A percentile compares a stretch with the other conserved stretches of the same genome.
These are phyloP conservation scores for Acipenser oxyrinchus DNA, from an alignment of 2,797 vertebrate genomes.

Conservation along the genomic window DNA sequence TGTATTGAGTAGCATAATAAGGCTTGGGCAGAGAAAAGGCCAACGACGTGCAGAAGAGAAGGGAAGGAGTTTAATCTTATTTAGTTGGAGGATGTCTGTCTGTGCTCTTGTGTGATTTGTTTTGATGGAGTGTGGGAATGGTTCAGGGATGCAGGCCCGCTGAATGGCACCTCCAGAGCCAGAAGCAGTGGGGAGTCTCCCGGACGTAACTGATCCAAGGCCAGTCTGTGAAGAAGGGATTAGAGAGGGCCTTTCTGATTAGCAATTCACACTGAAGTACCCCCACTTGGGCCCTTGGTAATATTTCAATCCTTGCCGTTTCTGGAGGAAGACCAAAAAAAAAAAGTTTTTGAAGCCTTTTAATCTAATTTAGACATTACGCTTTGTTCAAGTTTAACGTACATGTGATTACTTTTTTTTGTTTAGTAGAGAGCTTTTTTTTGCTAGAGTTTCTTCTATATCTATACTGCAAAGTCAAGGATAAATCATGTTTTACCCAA, in stretches of 20 bases:
- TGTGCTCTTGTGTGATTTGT: conserved; percentile 61
- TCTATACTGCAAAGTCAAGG: no score
- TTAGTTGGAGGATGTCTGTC: conserved; percentile 84
- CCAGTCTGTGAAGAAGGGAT: conserved; percentile 93
- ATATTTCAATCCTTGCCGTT: conserved; percentile 76
- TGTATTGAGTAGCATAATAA: conserved; percentile 32
- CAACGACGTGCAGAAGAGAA: conserved; percentile 72
- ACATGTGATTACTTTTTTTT: no score
- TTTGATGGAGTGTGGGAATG: conserved; percentile 94
- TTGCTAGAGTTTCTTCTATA: no score
- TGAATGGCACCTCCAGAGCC: conserved; percentile 88
- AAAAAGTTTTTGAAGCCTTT: conserved; percentile 15
- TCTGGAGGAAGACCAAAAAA: conserved; percentile 24
- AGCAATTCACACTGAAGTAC: conserved; percentile 91
- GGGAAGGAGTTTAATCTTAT: conserved; percentile 96
- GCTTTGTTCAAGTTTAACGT: no score
- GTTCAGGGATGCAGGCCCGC: conserved; percentile 69
- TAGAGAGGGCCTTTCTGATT: conserved; percentile 88
- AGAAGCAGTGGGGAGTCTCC: conserved; percentile 95
- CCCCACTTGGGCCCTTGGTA: conserved; percentile 76
- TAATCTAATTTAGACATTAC: no score
- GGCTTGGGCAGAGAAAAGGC: conserved; percentile 86
- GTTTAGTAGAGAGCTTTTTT: no score
- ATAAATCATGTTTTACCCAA: no score
- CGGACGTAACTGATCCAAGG: conserved; percentile 75